Percentiles rank a stretch among this genome's conserved stretches.
phyloP scores from a whole-genome alignment of 64 coral and sea anemone genomes.

The Cladopsammia gracilis region DNA sequence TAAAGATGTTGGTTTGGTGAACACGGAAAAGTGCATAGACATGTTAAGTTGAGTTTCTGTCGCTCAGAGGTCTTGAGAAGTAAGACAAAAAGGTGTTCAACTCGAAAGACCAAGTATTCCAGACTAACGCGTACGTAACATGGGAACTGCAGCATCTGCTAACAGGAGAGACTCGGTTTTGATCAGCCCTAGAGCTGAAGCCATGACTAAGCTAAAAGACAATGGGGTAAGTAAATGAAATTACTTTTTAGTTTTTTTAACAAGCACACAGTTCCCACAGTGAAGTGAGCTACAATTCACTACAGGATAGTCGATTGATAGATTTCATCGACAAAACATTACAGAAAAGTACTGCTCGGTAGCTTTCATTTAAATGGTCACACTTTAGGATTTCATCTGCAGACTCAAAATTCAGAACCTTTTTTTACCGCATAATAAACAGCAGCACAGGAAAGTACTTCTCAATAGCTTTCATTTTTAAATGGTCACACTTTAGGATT shows the following conservation, averaged over 20 bases:
- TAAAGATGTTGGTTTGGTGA: not conserved
- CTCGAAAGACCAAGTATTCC: not conserved
- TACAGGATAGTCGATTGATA: too few relatives aligned
- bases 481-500: too few relatives aligned
- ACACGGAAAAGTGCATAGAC: not conserved
- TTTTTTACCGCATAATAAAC: too few relatives aligned
- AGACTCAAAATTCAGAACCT: too few relatives aligned
- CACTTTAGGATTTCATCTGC: too few relatives aligned
- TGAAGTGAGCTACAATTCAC: too few relatives aligned
- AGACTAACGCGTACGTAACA: not conserved
- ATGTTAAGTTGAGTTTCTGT: not conserved
- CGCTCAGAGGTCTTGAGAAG: not conserved
- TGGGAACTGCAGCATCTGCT: slow-evolving; percentile 9
- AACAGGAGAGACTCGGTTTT: slow-evolving; percentile 10
- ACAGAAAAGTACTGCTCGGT: too few relatives aligned
- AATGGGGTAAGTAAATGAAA: slow-evolving; percentile 3
- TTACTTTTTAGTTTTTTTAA: too few relatives aligned
- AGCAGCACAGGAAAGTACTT: too few relatives aligned
- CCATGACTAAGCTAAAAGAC: not conserved
- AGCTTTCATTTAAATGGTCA: too few relatives aligned
- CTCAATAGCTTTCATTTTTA: too few relatives aligned
- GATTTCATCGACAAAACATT: too few relatives aligned
- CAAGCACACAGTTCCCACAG: not conserved
- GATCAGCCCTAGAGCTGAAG: slow-evolving; percentile 35
- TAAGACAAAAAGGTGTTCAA: not conserved